Evolutionary conservation across 1,140 invertebrate genomes (phyloP).

Genomic region (Sesamia nonagrioides): DNA sequence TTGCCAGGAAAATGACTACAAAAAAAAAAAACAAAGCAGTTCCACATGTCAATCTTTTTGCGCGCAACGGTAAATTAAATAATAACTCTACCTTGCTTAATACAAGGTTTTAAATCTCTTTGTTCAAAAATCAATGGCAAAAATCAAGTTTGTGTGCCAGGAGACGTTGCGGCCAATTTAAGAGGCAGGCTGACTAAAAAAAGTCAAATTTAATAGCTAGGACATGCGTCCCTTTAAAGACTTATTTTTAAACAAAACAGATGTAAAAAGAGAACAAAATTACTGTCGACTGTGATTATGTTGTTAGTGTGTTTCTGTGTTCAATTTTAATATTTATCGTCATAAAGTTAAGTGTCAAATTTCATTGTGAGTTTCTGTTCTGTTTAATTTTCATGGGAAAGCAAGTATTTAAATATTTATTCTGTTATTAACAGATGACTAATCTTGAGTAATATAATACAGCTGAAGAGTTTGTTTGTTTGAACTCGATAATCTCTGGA

Average conservation of each 20-base stretch:
- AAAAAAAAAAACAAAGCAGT: constrained; percentile 64
- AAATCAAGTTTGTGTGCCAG: constrained; percentile 51
- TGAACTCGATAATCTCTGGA: no score
- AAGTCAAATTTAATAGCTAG: constrained; percentile 66
- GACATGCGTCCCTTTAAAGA: constrained; percentile 58
- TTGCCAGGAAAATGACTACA: constrained; percentile 60
- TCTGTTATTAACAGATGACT: background rate
- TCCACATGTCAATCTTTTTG: constrained; percentile 76
- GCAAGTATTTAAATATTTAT: background rate
- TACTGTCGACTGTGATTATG: constrained; percentile 53
- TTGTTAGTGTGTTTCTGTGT: background rate
- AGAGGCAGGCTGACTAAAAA: constrained; percentile 66
- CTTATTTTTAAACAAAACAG: constrained; percentile 71
- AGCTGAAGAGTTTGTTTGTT: no score
- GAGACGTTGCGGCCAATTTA: constrained; percentile 76
- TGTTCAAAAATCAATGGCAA: background rate
- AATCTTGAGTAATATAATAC: background rate
- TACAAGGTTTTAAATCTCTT: constrained; percentile 52
- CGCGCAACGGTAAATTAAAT: constrained; percentile 36
- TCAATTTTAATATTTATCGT: constrained; percentile 13
- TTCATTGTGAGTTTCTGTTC: background rate
- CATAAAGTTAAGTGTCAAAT: background rate
- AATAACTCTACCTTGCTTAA: background rate
- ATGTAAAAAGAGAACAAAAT: constrained; percentile 60
- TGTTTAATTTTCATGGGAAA: constrained; percentile 35